Evolutionary conservation across 2,888 invertebrate genomes (phyloP), one percentile per base, ranked within the genome.

Genomic region (Lapara coniferarum): DNA sequence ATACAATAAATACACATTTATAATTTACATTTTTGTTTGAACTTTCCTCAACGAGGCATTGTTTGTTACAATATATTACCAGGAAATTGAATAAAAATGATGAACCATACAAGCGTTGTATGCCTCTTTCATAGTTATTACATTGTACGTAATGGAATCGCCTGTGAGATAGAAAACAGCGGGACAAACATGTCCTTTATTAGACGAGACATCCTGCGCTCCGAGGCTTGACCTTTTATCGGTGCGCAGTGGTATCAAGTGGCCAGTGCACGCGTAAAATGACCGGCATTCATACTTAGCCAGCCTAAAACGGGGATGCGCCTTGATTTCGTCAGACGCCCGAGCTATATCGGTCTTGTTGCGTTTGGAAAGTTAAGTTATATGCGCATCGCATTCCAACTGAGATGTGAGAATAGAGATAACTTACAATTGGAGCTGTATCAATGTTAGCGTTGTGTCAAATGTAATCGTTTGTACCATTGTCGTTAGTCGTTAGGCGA

Each of bases 211-310:
- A 88, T 87, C 86, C 88, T 86, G 85, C 82, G 80, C 74, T 79
- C 75, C 78, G 85, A 82, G 89, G 86, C 86, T 79, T 86, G 91
- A 90, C 90, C 91, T 81, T 83, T 91, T 91, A 91, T 91, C 91
- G 81, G 75, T 76, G 75, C 78, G 77, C 75, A 73, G 73, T 63
- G 78, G 81, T 82, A 81, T 85, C 85, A 82, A 82, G 81, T 85
- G 85, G 83, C 78, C 81, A 82, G 74, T 80, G 85, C 76, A 77
- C 81, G 84, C 79, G 84, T 85, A 83, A 85, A 84, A 83, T 82
- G 81, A 79, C 79, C 78, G 77, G 80, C 82, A 81, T 82, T 84
- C 82, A 82, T 81, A 74, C 71, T 63, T 63, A 66, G 58, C 53
- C 53, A 58, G 55, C 70, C 72, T 72, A 74, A 76, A 76, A 71